Percentiles rank a stretch among this genome's conserved stretches.
Evolutionary conservation across 2,797 vertebrate genomes (phyloP).

Genomic region (Lycodopsis pacificus): DNA sequence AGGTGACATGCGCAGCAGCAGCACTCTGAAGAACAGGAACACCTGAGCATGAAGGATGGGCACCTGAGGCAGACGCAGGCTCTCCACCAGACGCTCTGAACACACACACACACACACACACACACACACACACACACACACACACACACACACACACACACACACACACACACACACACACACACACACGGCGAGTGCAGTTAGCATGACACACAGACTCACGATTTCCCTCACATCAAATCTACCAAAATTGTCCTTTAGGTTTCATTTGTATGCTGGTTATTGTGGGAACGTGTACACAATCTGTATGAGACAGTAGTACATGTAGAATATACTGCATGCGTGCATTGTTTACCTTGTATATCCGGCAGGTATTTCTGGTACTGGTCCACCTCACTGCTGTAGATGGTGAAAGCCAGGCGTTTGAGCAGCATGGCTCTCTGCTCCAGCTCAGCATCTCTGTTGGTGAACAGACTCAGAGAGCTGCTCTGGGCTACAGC

Average conservation of each 20-base stretch:
- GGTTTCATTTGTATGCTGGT: not conserved
- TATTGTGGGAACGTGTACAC: not conserved
- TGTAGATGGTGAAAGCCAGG: slow-evolving; percentile 97
- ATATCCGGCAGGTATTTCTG: slow-evolving; percentile 99
- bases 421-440: slow-evolving; percentile 98
- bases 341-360: slow-evolving; percentile 86
- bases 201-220: not conserved
- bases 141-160: slow-evolving; percentile 33
- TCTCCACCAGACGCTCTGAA: slow-evolving; percentile 98
- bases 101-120: slow-evolving; percentile 43
- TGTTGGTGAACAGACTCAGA: slow-evolving; percentile 95
- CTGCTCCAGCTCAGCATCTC: slow-evolving; percentile 97
- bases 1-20: slow-evolving; percentile 97
- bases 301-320: not conserved
- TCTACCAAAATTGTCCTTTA: too few relatives aligned
- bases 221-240: not conserved
- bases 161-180: slow-evolving; percentile 45
- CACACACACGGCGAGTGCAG: slow-evolving; percentile 20
- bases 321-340: not conserved
- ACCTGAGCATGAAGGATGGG: slow-evolving; percentile 99
- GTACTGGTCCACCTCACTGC: slow-evolving; percentile 98
- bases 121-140: slow-evolving; percentile 40
- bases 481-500: slow-evolving; percentile 99
- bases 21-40: slow-evolving; percentile 98
- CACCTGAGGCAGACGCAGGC: slow-evolving; percentile 96